phyloP scores from a whole-genome alignment of 2,888 invertebrate genomes.

The Arctia plantaginis region DNA sequence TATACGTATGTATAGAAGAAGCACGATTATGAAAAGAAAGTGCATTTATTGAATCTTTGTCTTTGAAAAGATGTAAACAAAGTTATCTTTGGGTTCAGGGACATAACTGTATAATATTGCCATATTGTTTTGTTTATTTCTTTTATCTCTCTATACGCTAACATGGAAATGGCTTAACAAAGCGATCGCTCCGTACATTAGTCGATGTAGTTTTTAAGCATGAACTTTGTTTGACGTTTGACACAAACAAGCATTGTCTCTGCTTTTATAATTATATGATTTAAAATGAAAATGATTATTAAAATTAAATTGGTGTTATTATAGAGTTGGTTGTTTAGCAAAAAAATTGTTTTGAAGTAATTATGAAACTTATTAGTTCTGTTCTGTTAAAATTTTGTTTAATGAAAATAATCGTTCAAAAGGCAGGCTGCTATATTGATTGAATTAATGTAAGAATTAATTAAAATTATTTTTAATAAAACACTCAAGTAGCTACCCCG shows the following conservation, averaged over 20 bases:
- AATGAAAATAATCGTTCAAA: no score
- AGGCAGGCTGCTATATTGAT: no score
- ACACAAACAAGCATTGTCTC: not conserved
- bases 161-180: not conserved
- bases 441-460: no score
- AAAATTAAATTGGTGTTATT: not conserved
- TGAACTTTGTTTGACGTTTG: not conserved
- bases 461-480: no score
- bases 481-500: no score
- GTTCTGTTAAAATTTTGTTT: no score
- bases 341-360: no score
- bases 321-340: not conserved
- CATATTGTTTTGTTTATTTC: slow-evolving; percentile 8
- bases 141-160: slow-evolving; percentile 3
- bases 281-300: not conserved
- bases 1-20: slow-evolving; percentile 53
- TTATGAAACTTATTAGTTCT: no score
- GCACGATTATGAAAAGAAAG: slow-evolving; percentile 63
- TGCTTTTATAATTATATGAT: not conserved
- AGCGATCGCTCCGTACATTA: not conserved
- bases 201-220: not conserved
- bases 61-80: slow-evolving; percentile 65
- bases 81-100: slow-evolving; percentile 25
- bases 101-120: slow-evolving; percentile 5
- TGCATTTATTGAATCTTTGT: slow-evolving; percentile 69